These are phyloP conservation scores for Muntiacus muntjak DNA, from an alignment of 2,113 vertebrate species.

Conservation along the genomic window DNA sequence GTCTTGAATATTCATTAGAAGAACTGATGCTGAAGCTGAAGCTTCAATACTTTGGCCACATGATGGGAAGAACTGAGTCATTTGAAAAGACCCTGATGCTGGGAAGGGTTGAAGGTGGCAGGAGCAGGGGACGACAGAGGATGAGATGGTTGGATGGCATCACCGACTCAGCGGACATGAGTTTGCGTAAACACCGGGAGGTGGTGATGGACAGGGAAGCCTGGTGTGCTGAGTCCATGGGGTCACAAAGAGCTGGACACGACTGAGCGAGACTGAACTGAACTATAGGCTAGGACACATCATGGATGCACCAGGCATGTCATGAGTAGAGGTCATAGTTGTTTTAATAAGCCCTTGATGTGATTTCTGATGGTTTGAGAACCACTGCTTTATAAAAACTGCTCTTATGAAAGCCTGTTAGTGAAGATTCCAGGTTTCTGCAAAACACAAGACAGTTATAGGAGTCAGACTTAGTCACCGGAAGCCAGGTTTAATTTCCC, in stretches of 20 bases:
- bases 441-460: not conserved
- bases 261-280: not conserved
- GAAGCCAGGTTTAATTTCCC: not conserved
- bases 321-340: not conserved
- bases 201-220: not conserved
- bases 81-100: not conserved
- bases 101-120: not conserved
- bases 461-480: not conserved
- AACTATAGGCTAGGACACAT: not conserved
- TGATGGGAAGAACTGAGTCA: not conserved
- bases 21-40: not conserved
- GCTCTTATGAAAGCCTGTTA: not conserved
- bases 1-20: not conserved
- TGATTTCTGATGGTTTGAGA: not conserved
- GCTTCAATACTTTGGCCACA: not conserved
- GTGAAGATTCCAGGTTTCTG: not conserved
- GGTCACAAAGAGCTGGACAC: not conserved
- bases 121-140: not conserved
- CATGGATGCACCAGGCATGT: not conserved
- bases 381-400: not conserved
- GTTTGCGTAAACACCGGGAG: not conserved
- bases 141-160: not conserved
- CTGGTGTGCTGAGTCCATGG: not conserved
- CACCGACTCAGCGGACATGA: not conserved
- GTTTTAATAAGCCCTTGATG: not conserved